A percentile compares a stretch with the other conserved stretches of the same genome.
Evolutionary conservation across 2,113 vertebrate species (phyloP).

Genomic region (Cyprinus carpio): DNA sequence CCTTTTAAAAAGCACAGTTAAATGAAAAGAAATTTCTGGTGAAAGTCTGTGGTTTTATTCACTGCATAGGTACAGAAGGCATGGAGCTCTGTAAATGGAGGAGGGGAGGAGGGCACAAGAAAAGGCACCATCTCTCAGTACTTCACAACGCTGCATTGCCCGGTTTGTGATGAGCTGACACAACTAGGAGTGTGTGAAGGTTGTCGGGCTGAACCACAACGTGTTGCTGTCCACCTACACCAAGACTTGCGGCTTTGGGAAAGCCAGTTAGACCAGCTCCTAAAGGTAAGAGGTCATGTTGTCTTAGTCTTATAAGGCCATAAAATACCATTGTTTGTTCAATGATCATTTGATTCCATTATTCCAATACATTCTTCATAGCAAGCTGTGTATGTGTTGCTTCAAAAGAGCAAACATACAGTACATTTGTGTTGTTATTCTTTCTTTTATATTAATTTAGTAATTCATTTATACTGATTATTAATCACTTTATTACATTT

Average conservation of each 20-base stretch:
- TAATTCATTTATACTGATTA: too few species aligned
- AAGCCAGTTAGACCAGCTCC: conserved; percentile 86
- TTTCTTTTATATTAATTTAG: too few species aligned
- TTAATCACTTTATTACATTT: too few species aligned
- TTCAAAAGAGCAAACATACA: too few species aligned
- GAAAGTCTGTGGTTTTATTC: background rate
- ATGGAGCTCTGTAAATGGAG: conserved; percentile 69
- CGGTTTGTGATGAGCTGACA: conserved; percentile 92
- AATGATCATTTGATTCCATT: background rate
- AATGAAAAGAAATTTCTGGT: background rate
- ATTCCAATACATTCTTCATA: too few species aligned
- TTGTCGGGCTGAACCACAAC: conserved; percentile 89
- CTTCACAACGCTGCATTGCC: conserved; percentile 95
- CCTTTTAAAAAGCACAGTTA: background rate
- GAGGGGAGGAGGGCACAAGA: conserved; percentile 76
- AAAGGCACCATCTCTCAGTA: conserved; percentile 98
- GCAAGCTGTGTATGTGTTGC: too few species aligned
- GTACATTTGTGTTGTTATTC: too few species aligned
- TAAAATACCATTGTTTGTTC: background rate
- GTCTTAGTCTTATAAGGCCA: background rate
- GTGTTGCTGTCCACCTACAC: conserved; percentile 86
- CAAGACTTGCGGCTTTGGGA: conserved; percentile 90
- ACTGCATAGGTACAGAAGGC: conserved; percentile 86
- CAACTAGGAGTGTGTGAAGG: conserved; percentile 90
- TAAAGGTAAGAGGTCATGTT: conserved; percentile 79